phyloP scores from a whole-genome alignment of 2,888 invertebrate species.

The Pristionchus exspectatus region DNA sequence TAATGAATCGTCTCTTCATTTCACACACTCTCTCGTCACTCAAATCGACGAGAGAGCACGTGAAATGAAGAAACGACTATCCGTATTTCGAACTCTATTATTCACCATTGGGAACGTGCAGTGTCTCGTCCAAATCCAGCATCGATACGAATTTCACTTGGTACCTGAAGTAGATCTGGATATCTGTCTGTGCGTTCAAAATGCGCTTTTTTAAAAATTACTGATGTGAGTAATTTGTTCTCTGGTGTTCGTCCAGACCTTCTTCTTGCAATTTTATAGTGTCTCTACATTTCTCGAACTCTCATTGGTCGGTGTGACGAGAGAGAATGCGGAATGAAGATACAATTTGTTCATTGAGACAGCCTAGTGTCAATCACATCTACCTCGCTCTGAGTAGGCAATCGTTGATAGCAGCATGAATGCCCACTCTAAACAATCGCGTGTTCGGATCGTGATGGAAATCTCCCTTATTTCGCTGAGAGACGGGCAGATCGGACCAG shows the following conservation, averaged over 20 bases:
- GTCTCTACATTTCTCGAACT: neutral
- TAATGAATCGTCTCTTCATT: neutral
- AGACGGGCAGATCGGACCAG: constrained; percentile 65
- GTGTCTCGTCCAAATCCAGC: constrained; percentile 62
- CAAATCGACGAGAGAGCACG: neutral
- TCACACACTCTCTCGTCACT: neutral
- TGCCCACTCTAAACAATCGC: constrained; percentile 32
- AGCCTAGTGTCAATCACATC: no score
- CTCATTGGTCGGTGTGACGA: neutral
- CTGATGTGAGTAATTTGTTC: neutral
- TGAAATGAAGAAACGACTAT: no score
- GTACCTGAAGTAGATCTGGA: constrained; percentile 54
- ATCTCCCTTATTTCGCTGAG: constrained; percentile 52
- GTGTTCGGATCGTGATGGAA: constrained; percentile 35
- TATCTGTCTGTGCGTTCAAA: neutral
- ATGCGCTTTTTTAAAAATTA: neutral
- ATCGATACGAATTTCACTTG: constrained; percentile 64
- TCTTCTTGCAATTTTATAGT: neutral
- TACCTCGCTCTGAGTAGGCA: constrained; percentile 36
- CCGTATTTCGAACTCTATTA: no score
- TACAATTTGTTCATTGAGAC: no score
- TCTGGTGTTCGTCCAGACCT: neutral
- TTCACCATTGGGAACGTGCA: constrained; percentile 10
- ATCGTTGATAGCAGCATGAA: constrained; percentile 45
- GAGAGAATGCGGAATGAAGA: no score